phyloP scores from a whole-genome alignment of 1,140 invertebrate species.

The Micrasema minimum region DNA sequence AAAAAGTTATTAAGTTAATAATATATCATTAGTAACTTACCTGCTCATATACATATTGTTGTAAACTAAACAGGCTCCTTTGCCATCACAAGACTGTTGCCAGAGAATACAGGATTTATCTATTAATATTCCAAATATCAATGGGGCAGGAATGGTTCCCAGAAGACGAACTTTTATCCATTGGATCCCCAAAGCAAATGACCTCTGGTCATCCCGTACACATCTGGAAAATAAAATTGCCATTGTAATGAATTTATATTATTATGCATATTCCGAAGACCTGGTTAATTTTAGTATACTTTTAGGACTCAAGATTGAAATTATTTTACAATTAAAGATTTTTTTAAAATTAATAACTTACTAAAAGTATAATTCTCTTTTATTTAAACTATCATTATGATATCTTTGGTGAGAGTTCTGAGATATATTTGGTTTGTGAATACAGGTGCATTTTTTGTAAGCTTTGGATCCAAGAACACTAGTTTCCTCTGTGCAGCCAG shows the following conservation, averaged over 20 bases:
- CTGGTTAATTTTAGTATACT: no score
- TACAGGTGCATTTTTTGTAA: constrained; percentile 70
- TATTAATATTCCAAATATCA: constrained; percentile 86
- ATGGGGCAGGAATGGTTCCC: constrained; percentile 88
- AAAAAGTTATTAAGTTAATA: no score
- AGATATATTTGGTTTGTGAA: constrained; percentile 44
- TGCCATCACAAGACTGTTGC: constrained; percentile 70
- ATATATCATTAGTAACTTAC: constrained; percentile 56
- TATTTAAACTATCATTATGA: neutral
- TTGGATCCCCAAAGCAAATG: constrained; percentile 88
- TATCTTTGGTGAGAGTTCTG: constrained; percentile 4
- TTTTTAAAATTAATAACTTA: neutral
- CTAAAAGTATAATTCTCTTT: no score
- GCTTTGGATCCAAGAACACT: constrained; percentile 58
- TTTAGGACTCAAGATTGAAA: neutral
- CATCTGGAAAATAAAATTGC: constrained; percentile 68
- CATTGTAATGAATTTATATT: no score
- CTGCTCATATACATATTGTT: constrained; percentile 78
- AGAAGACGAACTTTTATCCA: constrained; percentile 84
- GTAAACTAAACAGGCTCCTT: constrained; percentile 76
- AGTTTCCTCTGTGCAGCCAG: constrained; percentile 74
- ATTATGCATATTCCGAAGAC: no score
- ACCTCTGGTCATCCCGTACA: constrained; percentile 82
- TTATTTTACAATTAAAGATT: neutral
- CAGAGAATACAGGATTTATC: constrained; percentile 86